Base-by-base conservation (phyloP, 2,888 invertebrate species). In the Apoderus coryli region DNA sequence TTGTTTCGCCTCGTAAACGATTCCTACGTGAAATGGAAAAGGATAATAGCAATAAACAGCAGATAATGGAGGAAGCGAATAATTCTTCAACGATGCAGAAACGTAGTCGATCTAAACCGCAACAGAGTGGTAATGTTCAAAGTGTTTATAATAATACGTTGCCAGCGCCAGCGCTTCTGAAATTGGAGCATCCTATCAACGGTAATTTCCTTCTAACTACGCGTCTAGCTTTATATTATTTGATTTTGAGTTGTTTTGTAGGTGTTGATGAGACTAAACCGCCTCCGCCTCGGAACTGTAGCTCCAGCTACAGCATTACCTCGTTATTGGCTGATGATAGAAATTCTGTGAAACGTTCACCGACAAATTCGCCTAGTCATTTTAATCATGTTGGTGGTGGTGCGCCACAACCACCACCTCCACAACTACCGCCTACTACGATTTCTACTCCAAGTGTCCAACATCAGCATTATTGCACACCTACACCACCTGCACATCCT, bases 271-370 rank as follows among this genome's bases (percentile, higher is more conserved):
- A 41, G 14, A 40, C 29, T 19, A 47, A 42, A 36, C 47, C 50
- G 36, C 36, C 7, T 27, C 30, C 3, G 10, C 41, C 46, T 7
- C 60, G 50, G 49, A 65, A 54, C 47, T 65, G 78, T 58, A 81
- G 77, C 54, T 84, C 84, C 60, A 79, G 77, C 53, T 81, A 82
- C 25, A 84, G 84, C 63, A 85, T 85, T 56, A 81, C 80, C 51
- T 82, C 84, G 40, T 64, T 85, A 53, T 63, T 85, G 47, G 76
- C 78, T 36, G 73, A 74, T 40, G 65, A 71, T 43, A 41, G 46
- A 9, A 49, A 46, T 32, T n/a, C n/a, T n/a, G 39, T 45, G 10
- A 48, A 48, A 36, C 48, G 47, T 29, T 56, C 57, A 29, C 57
- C 57, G 15, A 49, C 47, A 29, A 51, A 49, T 39, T 52, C 52